phyloP scores from a whole-genome alignment of 1,140 invertebrate genomes.

The Drosophila lowei region DNA sequence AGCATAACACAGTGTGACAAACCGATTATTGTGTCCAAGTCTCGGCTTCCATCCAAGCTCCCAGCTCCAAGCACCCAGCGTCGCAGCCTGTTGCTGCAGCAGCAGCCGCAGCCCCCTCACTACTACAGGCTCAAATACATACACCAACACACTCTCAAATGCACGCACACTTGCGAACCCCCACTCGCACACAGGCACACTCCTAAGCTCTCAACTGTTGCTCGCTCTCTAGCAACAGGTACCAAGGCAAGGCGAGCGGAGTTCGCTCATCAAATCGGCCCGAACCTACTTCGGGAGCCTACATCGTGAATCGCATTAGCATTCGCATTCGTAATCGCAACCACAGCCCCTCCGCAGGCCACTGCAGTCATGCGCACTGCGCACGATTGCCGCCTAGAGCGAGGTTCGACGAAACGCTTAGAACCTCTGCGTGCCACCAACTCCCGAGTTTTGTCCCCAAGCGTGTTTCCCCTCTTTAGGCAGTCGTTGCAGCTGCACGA shows the following conservation, averaged over 20 bases:
- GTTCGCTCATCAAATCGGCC: background rate
- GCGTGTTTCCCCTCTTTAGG: background rate
- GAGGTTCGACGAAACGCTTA: too few relatives aligned
- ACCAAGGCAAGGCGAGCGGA: conserved; percentile 23
- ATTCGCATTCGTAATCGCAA: background rate
- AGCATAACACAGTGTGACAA: conserved; percentile 38
- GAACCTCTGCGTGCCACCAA: conserved; percentile 6
- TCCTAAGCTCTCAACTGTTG: conserved; percentile 73
- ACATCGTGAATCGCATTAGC: background rate
- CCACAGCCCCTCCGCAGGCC: background rate
- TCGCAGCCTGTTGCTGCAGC: conserved; percentile 68
- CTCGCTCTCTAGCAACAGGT: conserved; percentile 81
- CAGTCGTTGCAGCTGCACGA: background rate
- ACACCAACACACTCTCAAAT: conserved; percentile 15
- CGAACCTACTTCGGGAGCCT: too few relatives aligned
- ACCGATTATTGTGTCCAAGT: conserved; percentile 47
- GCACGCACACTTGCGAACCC: conserved; percentile 11
- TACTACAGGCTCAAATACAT: conserved; percentile 3
- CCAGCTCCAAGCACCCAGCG: background rate
- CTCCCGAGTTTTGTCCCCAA: background rate
- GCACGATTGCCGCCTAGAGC: too few relatives aligned
- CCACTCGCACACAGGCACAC: conserved; percentile 11
- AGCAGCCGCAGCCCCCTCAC: conserved; percentile 28
- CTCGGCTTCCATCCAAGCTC: background rate
- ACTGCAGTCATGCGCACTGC: conserved; percentile 4